Conservation (phyloP, 2,113 vertebrate species). For the Istiophorus platypterus region DNA sequence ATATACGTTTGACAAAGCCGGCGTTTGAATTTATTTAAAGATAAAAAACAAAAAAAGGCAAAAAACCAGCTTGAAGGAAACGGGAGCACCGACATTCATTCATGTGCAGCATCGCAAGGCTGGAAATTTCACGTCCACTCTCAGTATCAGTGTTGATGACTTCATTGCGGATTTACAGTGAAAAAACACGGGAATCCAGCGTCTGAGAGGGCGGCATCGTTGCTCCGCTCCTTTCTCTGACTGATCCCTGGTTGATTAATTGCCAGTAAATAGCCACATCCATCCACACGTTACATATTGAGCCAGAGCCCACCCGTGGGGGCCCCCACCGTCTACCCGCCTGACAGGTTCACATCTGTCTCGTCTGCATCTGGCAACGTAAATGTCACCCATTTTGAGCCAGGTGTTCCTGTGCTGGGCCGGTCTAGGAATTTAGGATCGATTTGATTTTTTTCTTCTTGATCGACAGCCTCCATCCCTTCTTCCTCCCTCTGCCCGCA, state of each 20-base stretch:
- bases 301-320: conserved; percentile 32
- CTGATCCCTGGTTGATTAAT: conserved; percentile 55
- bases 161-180: conserved; percentile 82
- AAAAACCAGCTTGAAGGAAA: conserved; percentile 54
- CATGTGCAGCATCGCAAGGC: conserved; percentile 62
- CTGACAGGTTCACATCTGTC: conserved; percentile 45
- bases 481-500: conserved; percentile 33
- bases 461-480: conserved; percentile 51
- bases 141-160: conserved; percentile 73
- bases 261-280: conserved; percentile 64
- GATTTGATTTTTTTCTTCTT: conserved; percentile 63
- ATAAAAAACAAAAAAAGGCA: too few species aligned
- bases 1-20: conserved; percentile 2
- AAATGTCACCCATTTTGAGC: conserved; percentile 81
- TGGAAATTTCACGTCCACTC: conserved; percentile 63
- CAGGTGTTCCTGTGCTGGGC: conserved; percentile 78
- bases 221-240: conserved; percentile 56
- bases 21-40: conserved; percentile 30
- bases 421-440: conserved; percentile 78
- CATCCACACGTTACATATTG: conserved; percentile 26
- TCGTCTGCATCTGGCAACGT: conserved; percentile 67
- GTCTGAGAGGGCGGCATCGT: conserved; percentile 74
- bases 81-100: conserved; percentile 56
- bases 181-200: conserved; percentile 73
- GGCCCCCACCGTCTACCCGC: conserved; percentile 38